These are phyloP conservation scores for Cetoscarus ocellatus DNA, from an alignment of 2,797 vertebrate genomes.

Conservation along the genomic window DNA sequence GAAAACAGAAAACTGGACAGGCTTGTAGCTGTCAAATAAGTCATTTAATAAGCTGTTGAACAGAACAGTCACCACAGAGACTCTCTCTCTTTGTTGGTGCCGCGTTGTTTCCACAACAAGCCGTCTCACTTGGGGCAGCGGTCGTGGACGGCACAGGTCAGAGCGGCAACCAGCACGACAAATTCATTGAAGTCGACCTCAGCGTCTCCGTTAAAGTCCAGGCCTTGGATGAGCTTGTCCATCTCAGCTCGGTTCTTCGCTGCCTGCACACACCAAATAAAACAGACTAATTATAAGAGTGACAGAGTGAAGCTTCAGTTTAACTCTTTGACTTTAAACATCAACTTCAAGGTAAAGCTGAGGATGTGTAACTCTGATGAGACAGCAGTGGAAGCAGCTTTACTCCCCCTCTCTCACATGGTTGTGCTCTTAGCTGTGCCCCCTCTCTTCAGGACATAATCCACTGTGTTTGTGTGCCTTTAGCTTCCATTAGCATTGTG, in stretches of 20 bases:
- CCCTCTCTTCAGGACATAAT: too few species aligned
- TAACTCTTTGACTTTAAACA: too few species aligned
- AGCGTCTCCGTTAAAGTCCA: conserved; percentile 78
- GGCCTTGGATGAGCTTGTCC: conserved; percentile 74
- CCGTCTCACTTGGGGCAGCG: conserved; percentile 47
- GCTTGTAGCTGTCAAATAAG: not conserved
- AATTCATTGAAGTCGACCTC: conserved; percentile 87
- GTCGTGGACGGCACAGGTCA: conserved; percentile 75
- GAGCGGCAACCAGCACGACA: conserved; percentile 67
- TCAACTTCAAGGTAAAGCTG: too few species aligned
- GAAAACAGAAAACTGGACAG: not conserved
- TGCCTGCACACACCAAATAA: conserved; percentile 32
- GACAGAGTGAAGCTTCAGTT: too few species aligned
- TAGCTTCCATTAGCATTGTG: too few species aligned
- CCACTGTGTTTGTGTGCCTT: too few species aligned
- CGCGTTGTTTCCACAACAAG: not conserved
- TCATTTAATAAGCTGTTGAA: conserved; percentile 37
- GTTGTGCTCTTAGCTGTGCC: too few species aligned
- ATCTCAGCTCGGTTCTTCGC: conserved; percentile 64
- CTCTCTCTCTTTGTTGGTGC: fast-evolving
- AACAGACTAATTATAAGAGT: not conserved
- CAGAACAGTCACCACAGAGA: not conserved
- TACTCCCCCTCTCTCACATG: too few species aligned
- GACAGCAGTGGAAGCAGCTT: too few species aligned
- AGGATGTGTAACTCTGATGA: too few species aligned